Evolutionary conservation across 2,797 vertebrate species (phyloP), one percentile per base, ranked within the genome.

Genomic region (Zalophus californianus): DNA sequence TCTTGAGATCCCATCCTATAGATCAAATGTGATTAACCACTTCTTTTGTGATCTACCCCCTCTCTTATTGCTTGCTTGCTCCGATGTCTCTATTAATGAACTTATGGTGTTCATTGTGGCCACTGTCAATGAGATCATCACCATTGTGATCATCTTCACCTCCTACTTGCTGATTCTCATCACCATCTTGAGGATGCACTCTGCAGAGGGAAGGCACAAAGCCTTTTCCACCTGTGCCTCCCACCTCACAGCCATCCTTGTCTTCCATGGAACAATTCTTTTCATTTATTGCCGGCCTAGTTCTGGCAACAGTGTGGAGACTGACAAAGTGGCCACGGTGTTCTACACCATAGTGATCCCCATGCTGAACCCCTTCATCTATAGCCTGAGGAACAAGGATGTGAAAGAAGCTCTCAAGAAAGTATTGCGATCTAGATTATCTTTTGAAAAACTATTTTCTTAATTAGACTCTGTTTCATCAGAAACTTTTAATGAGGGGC

Each of bases 311-410:
- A 89, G 2, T 50, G 0, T 5, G 0, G 35, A 75, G 13, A 50
- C 23, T 86, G 94, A 97, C 21, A 97, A 96, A 25, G 92, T 96
- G 21, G 50, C 86, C 12, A 87, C 92, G 0, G 95, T 97, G 1
- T 97, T 97, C 88, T 98, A 97, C 12, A 96, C 96, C 0, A 52
- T 95, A 0, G 56, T 97, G 66, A 97, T 97, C 11, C 96, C 97
- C n/a, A 96, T 97, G 95, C 44, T 96, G 56, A 98, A 97, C 0
- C 96, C 97, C 5, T 29, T 97, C 38, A 97, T 97, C 32, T 97
- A 97, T 0, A 97, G 96, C 5, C 4, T 97, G n/a, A 91, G 88
- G 56, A 97, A 97, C 0, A 97, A 93, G 0, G 96, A 97, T 18
- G 78, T 97, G 18, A 97, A 97, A 54, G 86, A 58, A 56, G 82